Percentiles rank a stretch among this genome's conserved stretches.
Evolutionary conservation across 2,113 vertebrate genomes (phyloP).

Genomic region (Pampusana beccarii): DNA sequence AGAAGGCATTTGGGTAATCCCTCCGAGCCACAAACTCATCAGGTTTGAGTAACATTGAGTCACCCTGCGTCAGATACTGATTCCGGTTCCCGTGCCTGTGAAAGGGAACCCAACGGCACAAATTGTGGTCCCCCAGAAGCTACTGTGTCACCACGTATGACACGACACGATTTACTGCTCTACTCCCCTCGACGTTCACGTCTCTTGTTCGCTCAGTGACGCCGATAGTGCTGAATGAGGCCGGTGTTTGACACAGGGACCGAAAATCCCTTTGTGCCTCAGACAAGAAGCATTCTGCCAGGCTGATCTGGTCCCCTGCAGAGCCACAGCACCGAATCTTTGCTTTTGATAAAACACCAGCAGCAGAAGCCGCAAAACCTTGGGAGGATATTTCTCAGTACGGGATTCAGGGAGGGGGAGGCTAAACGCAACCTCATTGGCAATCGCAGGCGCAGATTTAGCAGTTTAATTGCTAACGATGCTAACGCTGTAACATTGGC

Average conservation of each 20-base stretch:
- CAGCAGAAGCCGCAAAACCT: background rate
- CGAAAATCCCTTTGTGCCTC: background rate
- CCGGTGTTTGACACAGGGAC: background rate
- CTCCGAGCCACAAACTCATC: background rate
- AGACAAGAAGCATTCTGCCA: background rate
- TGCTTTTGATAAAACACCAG: background rate
- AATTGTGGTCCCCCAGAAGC: background rate
- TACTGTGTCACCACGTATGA: too few species aligned
- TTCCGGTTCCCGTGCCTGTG: background rate
- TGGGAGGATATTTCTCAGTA: background rate
- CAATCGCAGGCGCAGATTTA: background rate
- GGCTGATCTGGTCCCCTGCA: background rate
- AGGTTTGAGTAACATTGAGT: background rate
- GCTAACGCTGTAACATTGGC: background rate
- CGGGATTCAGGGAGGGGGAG: background rate
- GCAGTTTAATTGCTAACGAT: background rate
- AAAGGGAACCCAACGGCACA: rapidly evolving
- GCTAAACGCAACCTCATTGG: background rate
- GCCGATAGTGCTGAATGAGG: background rate
- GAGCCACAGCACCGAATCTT: background rate
- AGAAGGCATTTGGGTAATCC: background rate
- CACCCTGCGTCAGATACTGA: background rate
- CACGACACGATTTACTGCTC: rapidly evolving
- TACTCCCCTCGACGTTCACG: background rate
- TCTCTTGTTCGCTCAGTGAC: background rate